Evolutionary conservation across 2,797 vertebrate genomes (phyloP).

Genomic region (Mus minutoides): DNA sequence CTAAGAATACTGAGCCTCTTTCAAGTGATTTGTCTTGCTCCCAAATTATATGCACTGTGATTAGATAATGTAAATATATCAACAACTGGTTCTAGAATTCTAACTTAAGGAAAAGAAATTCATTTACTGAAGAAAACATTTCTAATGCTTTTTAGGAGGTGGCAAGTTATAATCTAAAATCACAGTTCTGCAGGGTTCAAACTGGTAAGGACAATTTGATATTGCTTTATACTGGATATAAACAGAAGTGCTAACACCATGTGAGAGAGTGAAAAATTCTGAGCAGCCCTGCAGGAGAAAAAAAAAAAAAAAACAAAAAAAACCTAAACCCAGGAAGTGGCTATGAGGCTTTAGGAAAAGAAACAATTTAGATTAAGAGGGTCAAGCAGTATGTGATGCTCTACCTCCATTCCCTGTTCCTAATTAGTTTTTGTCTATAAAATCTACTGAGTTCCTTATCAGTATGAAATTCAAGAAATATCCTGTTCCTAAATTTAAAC

Average conservation of each 20-base stretch:
- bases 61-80: constrained; percentile 10
- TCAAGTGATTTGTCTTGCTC: background rate
- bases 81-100: constrained; percentile 3
- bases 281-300: background rate
- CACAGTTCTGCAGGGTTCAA: background rate
- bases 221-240: background rate
- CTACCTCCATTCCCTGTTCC: background rate
- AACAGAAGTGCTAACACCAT: background rate
- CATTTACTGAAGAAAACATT: constrained; percentile 25
- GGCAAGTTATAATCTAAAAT: background rate
- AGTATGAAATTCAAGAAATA: background rate
- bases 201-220: background rate
- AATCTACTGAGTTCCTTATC: background rate
- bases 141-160: background rate
- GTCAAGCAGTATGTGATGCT: background rate
- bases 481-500: background rate
- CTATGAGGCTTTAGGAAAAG: background rate
- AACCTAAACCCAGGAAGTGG: background rate
- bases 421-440: background rate
- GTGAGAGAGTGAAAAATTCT: background rate
- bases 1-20: background rate
- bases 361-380: background rate
- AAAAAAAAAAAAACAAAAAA: constrained; percentile 42
- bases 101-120: background rate
- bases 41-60: background rate